phyloP scores from a whole-genome alignment of 1,140 invertebrate genomes.

The Psix sp. region DNA sequence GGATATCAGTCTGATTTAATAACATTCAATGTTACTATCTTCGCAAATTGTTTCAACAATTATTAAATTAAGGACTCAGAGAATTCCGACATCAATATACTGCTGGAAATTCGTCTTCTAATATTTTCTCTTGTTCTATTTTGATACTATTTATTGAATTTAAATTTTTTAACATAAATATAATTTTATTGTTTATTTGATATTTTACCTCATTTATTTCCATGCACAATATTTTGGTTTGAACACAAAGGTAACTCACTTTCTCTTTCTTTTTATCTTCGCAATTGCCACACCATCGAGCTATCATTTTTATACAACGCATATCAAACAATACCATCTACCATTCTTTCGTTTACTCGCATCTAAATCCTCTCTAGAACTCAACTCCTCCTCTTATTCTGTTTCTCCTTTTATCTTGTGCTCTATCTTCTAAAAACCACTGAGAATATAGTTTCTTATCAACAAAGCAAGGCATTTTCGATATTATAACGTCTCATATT shows the following conservation, averaged over 20 bases:
- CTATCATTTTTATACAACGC: slow-evolving; percentile 49
- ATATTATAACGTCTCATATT: slow-evolving; percentile 39
- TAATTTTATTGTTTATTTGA: no score
- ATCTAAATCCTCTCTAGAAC: slow-evolving; percentile 57
- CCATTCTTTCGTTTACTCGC: slow-evolving; percentile 61
- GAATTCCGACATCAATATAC: no score
- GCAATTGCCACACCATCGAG: slow-evolving; percentile 6
- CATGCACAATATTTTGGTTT: no score
- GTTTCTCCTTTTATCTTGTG: slow-evolving; percentile 30
- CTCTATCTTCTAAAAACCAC: slow-evolving; percentile 35
- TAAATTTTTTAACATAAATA: no score
- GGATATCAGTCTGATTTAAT: slow-evolving; percentile 42
- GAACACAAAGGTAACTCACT: slow-evolving; percentile 3
- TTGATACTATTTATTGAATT: no score
- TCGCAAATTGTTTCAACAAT: neutral
- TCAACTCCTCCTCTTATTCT: slow-evolving; percentile 46
- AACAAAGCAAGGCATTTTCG: slow-evolving; percentile 36
- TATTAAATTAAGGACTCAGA: no score
- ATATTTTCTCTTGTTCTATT: no score
- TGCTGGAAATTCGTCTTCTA: no score
- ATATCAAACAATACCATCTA: slow-evolving; percentile 73
- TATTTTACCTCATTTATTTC: no score
- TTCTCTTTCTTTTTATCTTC: slow-evolving; percentile 32
- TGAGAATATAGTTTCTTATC: slow-evolving; percentile 49
- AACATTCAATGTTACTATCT: slow-evolving; percentile 53